Conservation (phyloP, 2,113 vertebrate species). For the Copsychus sechellarum region DNA sequence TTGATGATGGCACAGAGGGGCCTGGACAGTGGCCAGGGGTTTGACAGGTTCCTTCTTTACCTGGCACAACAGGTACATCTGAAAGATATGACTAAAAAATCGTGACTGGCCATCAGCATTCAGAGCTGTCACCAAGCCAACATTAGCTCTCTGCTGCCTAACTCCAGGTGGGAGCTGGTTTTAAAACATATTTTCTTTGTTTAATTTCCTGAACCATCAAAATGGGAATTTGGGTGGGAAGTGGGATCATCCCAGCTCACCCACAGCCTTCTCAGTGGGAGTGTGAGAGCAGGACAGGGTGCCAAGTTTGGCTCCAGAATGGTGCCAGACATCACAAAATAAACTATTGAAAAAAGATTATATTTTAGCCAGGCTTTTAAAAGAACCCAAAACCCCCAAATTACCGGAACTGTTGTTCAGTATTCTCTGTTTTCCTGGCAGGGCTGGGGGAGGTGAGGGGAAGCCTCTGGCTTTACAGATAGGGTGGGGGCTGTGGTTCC, state of each 20-base stretch:
- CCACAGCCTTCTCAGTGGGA: not conserved
- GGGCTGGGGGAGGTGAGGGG: not conserved
- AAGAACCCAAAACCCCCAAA: not conserved
- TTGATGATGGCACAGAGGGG: rapidly evolving
- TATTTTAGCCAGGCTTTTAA: not conserved
- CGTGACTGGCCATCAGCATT: rapidly evolving
- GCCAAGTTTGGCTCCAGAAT: not conserved
- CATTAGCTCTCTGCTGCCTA: not conserved
- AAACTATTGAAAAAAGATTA: not conserved
- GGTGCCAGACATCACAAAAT: not conserved
- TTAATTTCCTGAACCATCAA: not conserved
- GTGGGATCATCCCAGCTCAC: not conserved
- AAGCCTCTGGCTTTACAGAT: constrained; percentile 19
- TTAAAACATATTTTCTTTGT: not conserved
- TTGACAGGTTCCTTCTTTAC: not conserved
- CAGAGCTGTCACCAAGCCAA: not conserved
- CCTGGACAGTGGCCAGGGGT: not conserved
- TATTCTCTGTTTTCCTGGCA: not conserved
- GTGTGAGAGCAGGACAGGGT: not conserved
- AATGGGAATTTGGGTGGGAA: not conserved
- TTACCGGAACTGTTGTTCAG: not conserved
- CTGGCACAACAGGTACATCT: not conserved
- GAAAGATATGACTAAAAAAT: not conserved
- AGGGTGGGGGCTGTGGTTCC: not conserved
- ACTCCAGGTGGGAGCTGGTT: not conserved